phyloP scores from a whole-genome alignment of 1,140 invertebrate genomes.

The Paramacrobiotus metropolitanus region DNA sequence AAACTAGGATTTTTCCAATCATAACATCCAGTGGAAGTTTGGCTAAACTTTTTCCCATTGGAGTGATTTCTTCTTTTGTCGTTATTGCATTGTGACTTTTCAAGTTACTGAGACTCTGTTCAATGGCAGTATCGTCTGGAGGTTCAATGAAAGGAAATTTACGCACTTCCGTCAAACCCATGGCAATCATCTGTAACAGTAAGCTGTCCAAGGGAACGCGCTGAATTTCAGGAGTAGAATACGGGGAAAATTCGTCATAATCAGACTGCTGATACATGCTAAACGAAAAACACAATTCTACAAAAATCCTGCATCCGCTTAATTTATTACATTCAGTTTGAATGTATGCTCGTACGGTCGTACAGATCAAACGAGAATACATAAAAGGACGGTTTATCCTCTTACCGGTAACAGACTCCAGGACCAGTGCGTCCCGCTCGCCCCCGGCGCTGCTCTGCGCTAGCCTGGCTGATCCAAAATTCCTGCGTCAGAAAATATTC shows the following conservation, averaged over 20 bases:
- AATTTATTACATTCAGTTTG: conserved; percentile 13
- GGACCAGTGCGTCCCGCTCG: conserved; percentile 52
- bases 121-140: conserved; percentile 47
- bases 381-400: neutral
- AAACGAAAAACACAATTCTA: too few relatives aligned
- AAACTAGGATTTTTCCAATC: conserved; percentile 84
- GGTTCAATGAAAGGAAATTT: conserved; percentile 88
- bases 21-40: conserved; percentile 77
- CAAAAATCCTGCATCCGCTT: conserved; percentile 24
- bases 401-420: conserved; percentile 32
- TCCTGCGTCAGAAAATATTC: too few relatives aligned
- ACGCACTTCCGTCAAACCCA: conserved; percentile 69
- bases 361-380: neutral
- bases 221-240: conserved; percentile 67
- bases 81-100: conserved; percentile 70
- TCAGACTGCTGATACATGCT: conserved; percentile 68
- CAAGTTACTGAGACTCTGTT: conserved; percentile 56
- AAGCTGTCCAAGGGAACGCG: conserved; percentile 74
- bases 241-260: conserved; percentile 49
- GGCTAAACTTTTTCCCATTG: conserved; percentile 60
- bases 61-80: conserved; percentile 60
- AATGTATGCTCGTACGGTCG: neutral
- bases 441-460: conserved; percentile 86
- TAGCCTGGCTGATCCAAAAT: conserved; percentile 90
- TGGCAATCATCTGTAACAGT: conserved; percentile 73